Evolutionary conservation across 2,113 vertebrate species (phyloP), one percentile per base, ranked within the genome.

Genomic region (Bos javanicus): DNA sequence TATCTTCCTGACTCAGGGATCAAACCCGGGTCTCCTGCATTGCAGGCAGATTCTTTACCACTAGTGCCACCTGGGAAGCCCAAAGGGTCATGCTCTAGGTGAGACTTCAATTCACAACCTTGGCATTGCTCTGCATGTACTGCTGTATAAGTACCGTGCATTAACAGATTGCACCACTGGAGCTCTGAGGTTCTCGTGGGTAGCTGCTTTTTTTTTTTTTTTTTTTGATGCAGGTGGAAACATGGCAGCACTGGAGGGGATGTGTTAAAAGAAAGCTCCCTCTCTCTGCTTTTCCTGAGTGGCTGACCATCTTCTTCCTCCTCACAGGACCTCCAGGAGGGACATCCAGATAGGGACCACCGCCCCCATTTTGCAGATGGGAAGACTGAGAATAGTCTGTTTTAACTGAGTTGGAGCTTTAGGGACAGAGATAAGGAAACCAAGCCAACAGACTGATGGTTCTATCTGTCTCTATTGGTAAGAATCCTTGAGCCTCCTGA

Each of bases 391-490:
- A 71, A 43, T 11, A 4, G 4, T 7, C 4, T n/a, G 7, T 13
- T 86, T 85, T 84, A 90, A 84, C 11, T 57, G 64, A 88, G 48
- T 54, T 52, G 33, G 23, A 67, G 36, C 43, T 14, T 28, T 50
- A 14, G 15, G 62, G 28, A 14, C 19, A 11, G 36, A n/a, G 36
- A 64, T 0, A 3, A 91, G 64, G 46, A 84, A 76, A 81, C 25
- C 9, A 46, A 87, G 59, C 39, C 10, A 21, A 74, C 9, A 28
- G 36, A 15, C 6, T 1, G 5, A 90, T 81, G 54, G 23, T 57
- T 26, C 78, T 52, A 28, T 26, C 50, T 71, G 17, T 78, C 7
- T 0, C 26, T 46, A 8, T 13, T 1, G 0, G 9, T 14, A 26
- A 0, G 54, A 28, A 17, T 28, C 17, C 57, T 85, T 8, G 16